These are phyloP conservation scores for Orgyia antiqua DNA, from an alignment of 2,888 invertebrate species.

Conservation along the genomic window DNA sequence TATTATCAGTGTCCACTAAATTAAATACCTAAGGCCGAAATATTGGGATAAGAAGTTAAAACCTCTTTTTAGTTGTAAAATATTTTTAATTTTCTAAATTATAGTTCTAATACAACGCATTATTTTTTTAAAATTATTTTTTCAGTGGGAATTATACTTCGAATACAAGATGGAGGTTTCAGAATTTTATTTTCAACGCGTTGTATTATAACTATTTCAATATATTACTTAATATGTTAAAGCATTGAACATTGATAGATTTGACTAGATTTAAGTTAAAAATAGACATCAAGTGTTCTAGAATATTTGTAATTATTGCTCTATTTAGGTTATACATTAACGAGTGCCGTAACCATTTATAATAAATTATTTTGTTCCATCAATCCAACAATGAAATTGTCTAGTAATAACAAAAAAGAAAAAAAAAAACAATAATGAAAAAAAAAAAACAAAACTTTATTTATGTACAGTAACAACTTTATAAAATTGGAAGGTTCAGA, in stretches of 20 bases:
- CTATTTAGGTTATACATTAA: slow-evolving; percentile 59
- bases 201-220: slow-evolving; percentile 28
- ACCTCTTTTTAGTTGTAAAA: slow-evolving; percentile 22
- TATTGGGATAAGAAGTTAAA: slow-evolving; percentile 21
- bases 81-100: slow-evolving; percentile 22
- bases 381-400: no score
- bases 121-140: slow-evolving; percentile 1
- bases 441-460: slow-evolving; percentile 40
- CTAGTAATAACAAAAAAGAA: slow-evolving; percentile 34
- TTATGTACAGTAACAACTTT: slow-evolving; percentile 58
- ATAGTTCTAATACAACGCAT: slow-evolving; percentile 23
- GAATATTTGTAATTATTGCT: slow-evolving; percentile 65
- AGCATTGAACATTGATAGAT: slow-evolving; percentile 50
- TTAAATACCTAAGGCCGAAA: slow-evolving; percentile 23
- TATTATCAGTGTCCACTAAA: slow-evolving; percentile 27
- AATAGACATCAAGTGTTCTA: slow-evolving; percentile 65
- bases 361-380: slow-evolving; percentile 53
- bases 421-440: slow-evolving; percentile 25
- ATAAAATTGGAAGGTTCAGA: slow-evolving; percentile 27
- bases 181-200: slow-evolving; percentile 16
- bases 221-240: slow-evolving; percentile 34
- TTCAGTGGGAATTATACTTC: no score
- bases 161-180: background rate
- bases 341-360: slow-evolving; percentile 41
- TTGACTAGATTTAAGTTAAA: slow-evolving; percentile 48